Evolutionary conservation across 2,797 vertebrate genomes (phyloP), one percentile per base, ranked within the genome.

Genomic region (Propithecus perrieri): DNA sequence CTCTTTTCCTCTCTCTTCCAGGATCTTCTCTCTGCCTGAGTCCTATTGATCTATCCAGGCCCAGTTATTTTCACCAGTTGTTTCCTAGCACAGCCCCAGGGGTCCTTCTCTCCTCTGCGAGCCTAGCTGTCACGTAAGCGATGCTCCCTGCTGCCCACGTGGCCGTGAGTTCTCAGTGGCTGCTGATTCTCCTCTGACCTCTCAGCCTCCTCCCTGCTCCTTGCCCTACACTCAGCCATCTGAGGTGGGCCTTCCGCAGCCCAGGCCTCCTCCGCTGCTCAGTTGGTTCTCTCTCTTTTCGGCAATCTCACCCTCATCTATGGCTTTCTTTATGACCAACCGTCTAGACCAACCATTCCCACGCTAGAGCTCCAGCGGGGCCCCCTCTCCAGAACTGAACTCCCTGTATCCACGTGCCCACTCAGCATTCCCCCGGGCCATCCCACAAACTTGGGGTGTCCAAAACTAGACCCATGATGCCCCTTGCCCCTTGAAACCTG

Each of bases 121-220:
- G 5, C 43, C 48, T 33, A 0, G 7, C 55, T 13, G 55, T 20
- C 17, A 6, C 10, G 0, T 9, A 7, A 63, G 10, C 2, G 26
- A 4, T 11, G 69, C 15, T 24, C 38, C 61, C 63, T 2, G 0
- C 74, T 2, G 1, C 33, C 84, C 15, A 1, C 11, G 4, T 9
- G 46, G 71, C n/a, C 41, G 15, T 79, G 41, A 11, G 22, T 15
- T 3, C 24, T 17, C 14, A 3, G 22, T 6, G 28, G 9, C 84
- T 28, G 35, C 46, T 61, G 63, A 24, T 11, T n/a, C 3, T 24
- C 50, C n/a, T 5, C 10, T 43, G 5, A 55, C n/a, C 50, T 55
- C 22, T 10, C 50, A 26, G 20, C 30, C 33, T 53, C 38, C 30
- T 59, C 38, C 46, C 50, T 65, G 91, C 61, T 55, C 75, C 80